Evolutionary conservation across 2,797 vertebrate genomes (phyloP), one percentile per base, ranked within the genome.

Genomic region (Lateolabrax maculatus): DNA sequence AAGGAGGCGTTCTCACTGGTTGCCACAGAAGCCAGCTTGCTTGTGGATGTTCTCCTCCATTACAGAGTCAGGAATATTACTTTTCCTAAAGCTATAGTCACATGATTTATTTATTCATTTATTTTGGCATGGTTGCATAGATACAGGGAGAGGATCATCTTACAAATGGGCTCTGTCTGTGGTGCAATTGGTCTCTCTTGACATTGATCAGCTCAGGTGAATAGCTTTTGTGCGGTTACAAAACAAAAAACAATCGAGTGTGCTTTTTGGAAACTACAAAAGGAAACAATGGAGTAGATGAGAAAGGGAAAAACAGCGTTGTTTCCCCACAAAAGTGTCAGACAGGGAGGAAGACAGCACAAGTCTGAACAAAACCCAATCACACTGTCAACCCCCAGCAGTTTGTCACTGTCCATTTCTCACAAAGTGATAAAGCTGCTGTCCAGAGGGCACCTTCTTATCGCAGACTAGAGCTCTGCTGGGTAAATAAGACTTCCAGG

Each of bases 351-450:
- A 48, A 56, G 46, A 53, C 10, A 5, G 46, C 56, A 31, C 27
- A 61, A 44, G 51, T 76, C 41, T 63, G 25, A 67, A 29, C n/a
- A 25, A 68, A 70, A 78, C 36, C 29, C 60, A 81, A 76, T 81
- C 53, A 60, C n/a, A 43, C 21, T 46, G 41, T 79, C 43, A 68
- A 56, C 77, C 44, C 9, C 39, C 29, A 51, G 79, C 60, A 76
- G 64, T 84, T 81, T 77, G 65, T 84, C 49, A 55, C 70, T 57
- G 71, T 83, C 68, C 65, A 78, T 67, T 80, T 83, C 67, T 80
- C 49, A 21, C 46, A 25, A 49, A 48, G 36, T 62, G 61, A 84
- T 87, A 80, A 75, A 80, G 75, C 64, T 67, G 48, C 62, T 56
- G 58, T 71, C 82, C 69, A 71, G 60, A 75, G 76, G 75, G 37